phyloP scores from a whole-genome alignment of 2,113 vertebrate genomes.

The Amia ocellicauda region DNA sequence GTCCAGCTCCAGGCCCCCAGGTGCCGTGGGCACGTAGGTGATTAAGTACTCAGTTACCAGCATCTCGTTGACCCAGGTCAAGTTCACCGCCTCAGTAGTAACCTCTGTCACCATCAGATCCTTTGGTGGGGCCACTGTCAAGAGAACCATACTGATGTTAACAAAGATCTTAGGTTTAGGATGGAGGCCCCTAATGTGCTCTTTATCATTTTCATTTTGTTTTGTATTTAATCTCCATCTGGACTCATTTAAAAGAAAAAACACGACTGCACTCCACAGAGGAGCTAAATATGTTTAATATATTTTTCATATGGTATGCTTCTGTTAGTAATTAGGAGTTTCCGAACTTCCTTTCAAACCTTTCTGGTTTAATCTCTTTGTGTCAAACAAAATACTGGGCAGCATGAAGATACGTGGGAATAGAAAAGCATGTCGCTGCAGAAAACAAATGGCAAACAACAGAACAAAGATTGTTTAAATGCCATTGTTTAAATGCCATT shows the following conservation, averaged over 20 bases:
- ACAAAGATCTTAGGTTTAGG: not conserved
- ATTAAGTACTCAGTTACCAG: conserved; percentile 82
- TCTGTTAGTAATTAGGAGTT: not conserved
- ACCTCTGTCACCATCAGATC: conserved; percentile 82
- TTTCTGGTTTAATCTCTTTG: not conserved
- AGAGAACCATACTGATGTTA: conserved; percentile 26
- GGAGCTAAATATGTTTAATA: not conserved
- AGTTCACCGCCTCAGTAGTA: conserved; percentile 83
- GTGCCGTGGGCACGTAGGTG: conserved; percentile 79
- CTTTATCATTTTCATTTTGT: not conserved
- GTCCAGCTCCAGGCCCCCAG: conserved; percentile 83
- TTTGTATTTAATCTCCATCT: not conserved
- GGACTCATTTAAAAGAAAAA: not conserved
- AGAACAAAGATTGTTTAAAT: too few relatives aligned
- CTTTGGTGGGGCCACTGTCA: conserved; percentile 84
- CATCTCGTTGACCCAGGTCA: conserved; percentile 92
- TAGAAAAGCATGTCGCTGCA: too few relatives aligned
- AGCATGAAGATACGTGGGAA: not conserved
- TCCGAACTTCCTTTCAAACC: not conserved
- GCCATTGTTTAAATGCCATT: too few relatives aligned
- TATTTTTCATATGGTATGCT: not conserved
- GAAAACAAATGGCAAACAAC: too few relatives aligned
- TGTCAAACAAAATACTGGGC: not conserved
- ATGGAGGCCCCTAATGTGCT: not conserved
- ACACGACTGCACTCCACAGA: not conserved